Percentiles rank a stretch among this genome's conserved stretches.
Evolutionary conservation across 2,888 invertebrate species (phyloP).

Genomic region (Idaea biselata): DNA sequence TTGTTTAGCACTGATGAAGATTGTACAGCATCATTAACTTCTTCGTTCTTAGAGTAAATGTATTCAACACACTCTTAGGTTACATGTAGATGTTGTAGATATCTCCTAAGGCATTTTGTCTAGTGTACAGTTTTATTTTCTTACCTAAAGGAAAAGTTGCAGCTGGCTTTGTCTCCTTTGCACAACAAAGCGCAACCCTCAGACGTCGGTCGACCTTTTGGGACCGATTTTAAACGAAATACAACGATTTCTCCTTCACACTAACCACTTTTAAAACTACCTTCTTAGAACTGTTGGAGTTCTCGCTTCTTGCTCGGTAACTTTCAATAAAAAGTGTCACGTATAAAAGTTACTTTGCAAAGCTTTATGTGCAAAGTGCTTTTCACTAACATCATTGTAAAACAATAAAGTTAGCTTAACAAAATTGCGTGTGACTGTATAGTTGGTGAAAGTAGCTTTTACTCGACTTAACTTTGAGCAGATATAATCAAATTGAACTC

Average conservation of each 20-base stretch:
- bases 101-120: constrained; percentile 41
- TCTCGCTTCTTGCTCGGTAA: constrained; percentile 37
- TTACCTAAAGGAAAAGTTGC: constrained; percentile 55
- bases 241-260: constrained; percentile 38
- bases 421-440: constrained; percentile 35
- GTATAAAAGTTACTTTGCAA: constrained; percentile 43
- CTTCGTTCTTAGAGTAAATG: background rate
- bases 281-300: constrained; percentile 28
- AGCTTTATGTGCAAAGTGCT: constrained; percentile 40
- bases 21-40: background rate
- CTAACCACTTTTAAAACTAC: constrained; percentile 36
- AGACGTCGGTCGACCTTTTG: constrained; percentile 48
- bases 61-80: constrained; percentile 13
- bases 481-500: background rate
- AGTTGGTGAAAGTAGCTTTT: background rate
- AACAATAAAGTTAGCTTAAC: constrained; percentile 44
- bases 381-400: constrained; percentile 36
- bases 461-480: background rate
- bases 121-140: constrained; percentile 53
- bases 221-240: constrained; percentile 60
- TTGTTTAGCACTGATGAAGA: background rate
- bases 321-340: constrained; percentile 49
- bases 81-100: constrained; percentile 33
- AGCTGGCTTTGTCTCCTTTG: constrained; percentile 53
- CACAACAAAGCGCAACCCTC: constrained; percentile 51